Evolutionary conservation across 2,797 vertebrate species (phyloP), one percentile per base, ranked within the genome.

Genomic region (Bradypodion pumilum): DNA sequence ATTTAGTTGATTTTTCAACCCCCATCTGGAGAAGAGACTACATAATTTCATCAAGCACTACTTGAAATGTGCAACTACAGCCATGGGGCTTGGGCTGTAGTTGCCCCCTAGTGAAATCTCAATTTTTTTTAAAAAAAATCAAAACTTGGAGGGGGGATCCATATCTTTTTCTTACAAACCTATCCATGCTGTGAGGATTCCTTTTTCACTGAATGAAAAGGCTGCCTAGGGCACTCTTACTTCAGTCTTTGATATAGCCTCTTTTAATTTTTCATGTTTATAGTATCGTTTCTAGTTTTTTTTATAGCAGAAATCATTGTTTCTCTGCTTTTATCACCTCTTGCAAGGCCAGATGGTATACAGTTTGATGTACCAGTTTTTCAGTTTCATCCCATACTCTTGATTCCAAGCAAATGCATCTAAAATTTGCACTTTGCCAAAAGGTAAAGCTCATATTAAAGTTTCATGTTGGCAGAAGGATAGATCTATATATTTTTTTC

Each of bases 241-340:
- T 42, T 76, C 35, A 25, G 25, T 68, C 63, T 83, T 83, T 56
- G 46, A 76, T 68, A 59, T 52, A 16, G 3, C 27, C 35, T 29
- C 29, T 76, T 83, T 83, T 49, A 83, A 42, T 59, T 56, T 62
- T 83, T 76, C 74, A 68, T 76, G 63, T 76, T 75, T 83, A 75
- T 69, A 68, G 73, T 63, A 68, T 69, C 49, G 68, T 56, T 29
- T 68, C 35, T 59, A 25, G 46, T 52, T 74, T 76, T 76, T 66
- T 76, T 76, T 66, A 69, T 66, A 69, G 25, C 8, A 42, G 12
- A 35, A 83, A 83, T 35, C 44, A 68, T 83, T 75, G n/a, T 76
- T 56, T 76, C 42, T 37, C 46, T 76, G 46, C 73, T 75, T 40
- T 75, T 76, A 68, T 68, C 73, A 68, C 62, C 46, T 42, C 37